Evolutionary conservation across 2,113 vertebrate genomes (phyloP).

Genomic region (Centropus bengalensis): DNA sequence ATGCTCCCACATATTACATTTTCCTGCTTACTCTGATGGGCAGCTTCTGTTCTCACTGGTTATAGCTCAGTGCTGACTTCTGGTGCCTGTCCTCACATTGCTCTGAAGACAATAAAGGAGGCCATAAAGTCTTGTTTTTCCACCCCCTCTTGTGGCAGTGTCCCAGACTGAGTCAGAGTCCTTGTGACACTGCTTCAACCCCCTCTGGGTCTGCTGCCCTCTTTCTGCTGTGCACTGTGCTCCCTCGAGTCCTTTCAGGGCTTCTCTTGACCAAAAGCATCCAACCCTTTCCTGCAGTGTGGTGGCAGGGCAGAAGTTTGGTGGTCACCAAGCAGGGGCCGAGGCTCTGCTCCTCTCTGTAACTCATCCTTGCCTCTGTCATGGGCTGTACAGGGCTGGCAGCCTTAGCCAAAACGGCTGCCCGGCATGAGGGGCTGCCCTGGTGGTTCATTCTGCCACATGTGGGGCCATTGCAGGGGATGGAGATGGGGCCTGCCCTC

Average conservation of each 20-base stretch:
- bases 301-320: not conserved
- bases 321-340: not conserved
- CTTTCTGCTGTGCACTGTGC: not conserved
- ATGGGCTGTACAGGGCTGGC: not conserved
- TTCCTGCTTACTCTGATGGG: not conserved
- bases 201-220: not conserved
- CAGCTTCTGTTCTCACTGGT: not conserved
- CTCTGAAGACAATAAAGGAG: not conserved
- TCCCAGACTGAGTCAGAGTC: not conserved
- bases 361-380: not conserved
- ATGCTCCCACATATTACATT: not conserved
- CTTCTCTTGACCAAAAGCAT: not conserved
- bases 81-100: not conserved
- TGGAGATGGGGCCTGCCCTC: not conserved
- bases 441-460: rapidly evolving
- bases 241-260: not conserved
- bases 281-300: not conserved
- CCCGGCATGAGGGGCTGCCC: not conserved
- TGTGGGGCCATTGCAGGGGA: rapidly evolving
- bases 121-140: not conserved
- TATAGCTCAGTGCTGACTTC: not conserved
- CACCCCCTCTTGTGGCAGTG: not conserved
- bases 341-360: not conserved
- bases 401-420: not conserved
- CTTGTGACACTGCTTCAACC: not conserved